Evolutionary conservation across 1,140 invertebrate genomes (phyloP).

Genomic region (Lethocerus indicus): DNA sequence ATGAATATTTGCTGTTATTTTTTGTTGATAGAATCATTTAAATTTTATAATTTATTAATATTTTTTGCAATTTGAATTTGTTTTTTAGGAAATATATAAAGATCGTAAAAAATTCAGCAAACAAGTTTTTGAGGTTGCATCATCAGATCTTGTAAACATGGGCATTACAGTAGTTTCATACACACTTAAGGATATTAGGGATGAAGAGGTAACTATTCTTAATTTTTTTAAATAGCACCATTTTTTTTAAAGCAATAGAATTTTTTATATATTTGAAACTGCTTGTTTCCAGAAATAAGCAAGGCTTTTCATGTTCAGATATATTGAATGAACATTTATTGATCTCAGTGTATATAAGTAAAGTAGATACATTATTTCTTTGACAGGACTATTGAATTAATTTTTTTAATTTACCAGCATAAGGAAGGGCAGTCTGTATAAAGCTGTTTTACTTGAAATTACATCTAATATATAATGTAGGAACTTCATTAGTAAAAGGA

Average conservation of each 20-base stretch:
- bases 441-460: too few species aligned
- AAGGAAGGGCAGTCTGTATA: too few species aligned
- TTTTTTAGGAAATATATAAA: conserved; percentile 82
- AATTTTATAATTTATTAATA: background rate
- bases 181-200: conserved; percentile 91
- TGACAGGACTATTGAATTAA: too few species aligned
- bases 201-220: conserved; percentile 70
- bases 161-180: conserved; percentile 96
- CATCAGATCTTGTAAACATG: conserved; percentile 93
- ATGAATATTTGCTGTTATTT: too few species aligned
- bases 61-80: conserved; percentile 7
- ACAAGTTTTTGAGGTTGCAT: conserved; percentile 88
- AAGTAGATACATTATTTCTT: too few species aligned
- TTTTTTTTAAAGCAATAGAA: background rate
- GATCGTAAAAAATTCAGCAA: conserved; percentile 98
- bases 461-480: too few species aligned
- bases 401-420: too few species aligned
- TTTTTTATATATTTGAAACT: background rate
- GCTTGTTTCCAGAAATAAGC: background rate
- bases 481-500: too few species aligned
- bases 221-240: background rate
- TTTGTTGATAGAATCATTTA: background rate
- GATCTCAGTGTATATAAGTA: too few species aligned
- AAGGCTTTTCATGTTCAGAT: background rate
- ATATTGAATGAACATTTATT: too few species aligned